These are phyloP conservation scores for Tringa solitaria DNA, from an alignment of 2,113 vertebrate genomes.

Conservation along the genomic window DNA sequence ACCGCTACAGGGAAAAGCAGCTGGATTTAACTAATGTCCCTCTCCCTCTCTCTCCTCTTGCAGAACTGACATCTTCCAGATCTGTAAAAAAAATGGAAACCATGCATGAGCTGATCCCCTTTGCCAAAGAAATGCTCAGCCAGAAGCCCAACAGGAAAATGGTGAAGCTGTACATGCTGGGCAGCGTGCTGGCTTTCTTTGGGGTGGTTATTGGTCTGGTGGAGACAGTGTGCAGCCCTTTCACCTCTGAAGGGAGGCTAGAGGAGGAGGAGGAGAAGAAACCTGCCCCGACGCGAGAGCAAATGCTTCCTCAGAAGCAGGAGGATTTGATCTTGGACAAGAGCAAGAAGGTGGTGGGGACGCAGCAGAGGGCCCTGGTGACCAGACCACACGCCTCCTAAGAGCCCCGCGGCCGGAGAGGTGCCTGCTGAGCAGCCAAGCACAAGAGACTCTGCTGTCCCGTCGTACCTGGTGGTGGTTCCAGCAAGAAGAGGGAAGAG, in stretches of 20 bases:
- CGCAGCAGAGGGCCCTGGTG: constrained; percentile 54
- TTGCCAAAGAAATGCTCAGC: constrained; percentile 84
- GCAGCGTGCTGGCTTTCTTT: constrained; percentile 83
- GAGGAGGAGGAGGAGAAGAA: constrained; percentile 40
- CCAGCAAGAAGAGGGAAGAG: background rate
- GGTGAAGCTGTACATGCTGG: constrained; percentile 88
- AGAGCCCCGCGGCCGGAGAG: background rate
- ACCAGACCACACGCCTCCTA: constrained; percentile 81
- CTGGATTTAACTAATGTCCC: background rate
- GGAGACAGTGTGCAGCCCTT: constrained; percentile 82
- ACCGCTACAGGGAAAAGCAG: fast-evolving
- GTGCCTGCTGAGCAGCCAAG: background rate
- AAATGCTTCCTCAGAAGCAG: background rate
- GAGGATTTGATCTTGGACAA: background rate
- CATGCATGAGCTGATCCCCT: constrained; percentile 84
- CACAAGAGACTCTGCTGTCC: background rate
- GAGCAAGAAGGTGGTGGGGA: background rate
- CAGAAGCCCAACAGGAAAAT: constrained; percentile 79
- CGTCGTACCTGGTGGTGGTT: background rate
- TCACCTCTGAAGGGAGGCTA: constrained; percentile 56
- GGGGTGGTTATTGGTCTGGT: constrained; percentile 82
- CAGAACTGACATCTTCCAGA: background rate
- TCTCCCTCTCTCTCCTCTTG: background rate
- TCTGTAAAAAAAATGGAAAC: constrained; percentile 76
- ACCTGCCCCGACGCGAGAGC: background rate